Percentiles rank a stretch among this genome's conserved stretches.
Evolutionary conservation across 1,140 invertebrate genomes (phyloP).

Genomic region (Pogonomyrmex californicus): DNA sequence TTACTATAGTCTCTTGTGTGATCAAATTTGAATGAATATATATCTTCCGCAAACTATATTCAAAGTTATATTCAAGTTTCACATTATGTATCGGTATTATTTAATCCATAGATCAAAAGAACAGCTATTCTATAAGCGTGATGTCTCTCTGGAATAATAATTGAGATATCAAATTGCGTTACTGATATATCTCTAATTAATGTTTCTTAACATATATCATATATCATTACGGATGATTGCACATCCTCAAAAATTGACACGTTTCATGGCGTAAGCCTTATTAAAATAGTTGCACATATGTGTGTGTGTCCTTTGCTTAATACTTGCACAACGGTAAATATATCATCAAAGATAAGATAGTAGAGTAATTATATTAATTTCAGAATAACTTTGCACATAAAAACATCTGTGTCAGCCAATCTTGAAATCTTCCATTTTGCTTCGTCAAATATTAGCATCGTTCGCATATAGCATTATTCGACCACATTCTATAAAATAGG

Average conservation of each 20-base stretch:
- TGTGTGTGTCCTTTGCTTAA: slow-evolving; percentile 2
- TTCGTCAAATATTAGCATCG: background rate
- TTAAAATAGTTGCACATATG: slow-evolving; percentile 66
- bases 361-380: slow-evolving; percentile 16
- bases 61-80: slow-evolving; percentile 30
- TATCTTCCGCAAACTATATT: slow-evolving; percentile 35
- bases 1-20: background rate
- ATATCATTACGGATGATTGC: slow-evolving; percentile 59
- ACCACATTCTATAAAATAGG: slow-evolving; percentile 20
- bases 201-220: slow-evolving; percentile 34
- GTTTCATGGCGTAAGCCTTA: slow-evolving; percentile 62
- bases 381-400: slow-evolving; percentile 5
- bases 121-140: slow-evolving; percentile 59
- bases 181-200: slow-evolving; percentile 28
- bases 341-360: slow-evolving; percentile 46
- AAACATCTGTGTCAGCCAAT: slow-evolving; percentile 16
- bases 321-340: slow-evolving; percentile 41
- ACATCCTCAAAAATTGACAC: slow-evolving; percentile 71
- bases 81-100: slow-evolving; percentile 57
- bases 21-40: background rate
- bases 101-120: slow-evolving; percentile 63
- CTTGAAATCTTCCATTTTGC: background rate
- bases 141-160: slow-evolving; percentile 41
- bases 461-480: background rate
- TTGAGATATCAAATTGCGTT: slow-evolving; percentile 64